Conservation (phyloP, 2,113 vertebrate species). For the Cyprinodon tularosa region DNA sequence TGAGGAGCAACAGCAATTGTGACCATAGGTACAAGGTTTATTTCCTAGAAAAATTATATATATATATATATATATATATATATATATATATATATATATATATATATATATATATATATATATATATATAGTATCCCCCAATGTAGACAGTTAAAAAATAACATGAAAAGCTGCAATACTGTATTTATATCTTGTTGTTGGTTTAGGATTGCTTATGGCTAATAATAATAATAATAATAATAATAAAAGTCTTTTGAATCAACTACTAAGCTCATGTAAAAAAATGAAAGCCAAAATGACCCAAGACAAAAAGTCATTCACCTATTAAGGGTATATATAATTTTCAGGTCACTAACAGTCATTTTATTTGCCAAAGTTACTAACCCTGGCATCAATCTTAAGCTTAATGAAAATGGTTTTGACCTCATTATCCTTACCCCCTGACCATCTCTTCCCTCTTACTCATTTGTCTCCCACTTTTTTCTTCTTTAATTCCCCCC, state of each 20-base stretch:
- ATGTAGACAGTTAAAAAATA: neutral
- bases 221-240: constrained; percentile 23
- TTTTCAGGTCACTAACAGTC: constrained; percentile 54
- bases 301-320: constrained; percentile 29
- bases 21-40: constrained; percentile 42
- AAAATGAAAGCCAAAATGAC: constrained; percentile 56
- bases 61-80: too few relatives aligned
- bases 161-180: neutral
- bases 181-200: neutral
- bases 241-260: neutral
- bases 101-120: too few relatives aligned
- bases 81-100: too few relatives aligned
- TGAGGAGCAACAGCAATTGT: constrained; percentile 58
- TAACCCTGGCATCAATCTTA: constrained; percentile 84
- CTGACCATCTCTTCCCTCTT: constrained; percentile 50
- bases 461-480: constrained; percentile 72
- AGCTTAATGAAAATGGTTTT: constrained; percentile 84
- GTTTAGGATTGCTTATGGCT: neutral
- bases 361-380: constrained; percentile 56
- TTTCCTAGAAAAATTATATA: too few relatives aligned
- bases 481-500: constrained; percentile 60
- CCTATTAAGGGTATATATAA: constrained; percentile 51
- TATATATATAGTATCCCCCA: neutral
- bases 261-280: constrained; percentile 36
- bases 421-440: constrained; percentile 75